Evolutionary conservation across 2,888 invertebrate species (phyloP).

Genomic region (Drosophila histrio): DNA sequence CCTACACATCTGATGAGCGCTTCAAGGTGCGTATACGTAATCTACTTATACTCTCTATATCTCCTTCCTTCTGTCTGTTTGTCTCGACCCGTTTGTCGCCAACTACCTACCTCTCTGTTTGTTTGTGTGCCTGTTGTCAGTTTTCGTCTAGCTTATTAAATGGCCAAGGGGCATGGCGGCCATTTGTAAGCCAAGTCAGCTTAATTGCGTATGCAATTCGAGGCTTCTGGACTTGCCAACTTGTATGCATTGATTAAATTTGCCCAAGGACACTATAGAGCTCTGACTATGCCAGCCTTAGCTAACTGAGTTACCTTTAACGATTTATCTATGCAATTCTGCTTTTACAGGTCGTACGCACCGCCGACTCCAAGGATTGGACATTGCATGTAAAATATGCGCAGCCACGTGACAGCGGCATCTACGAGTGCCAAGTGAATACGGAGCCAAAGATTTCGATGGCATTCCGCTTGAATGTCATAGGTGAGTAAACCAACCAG

Average conservation of each 20-base stretch:
- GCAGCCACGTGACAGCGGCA: constrained; percentile 92
- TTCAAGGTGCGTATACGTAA: constrained; percentile 87
- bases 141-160: constrained; percentile 61
- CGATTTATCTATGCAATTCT: constrained; percentile 63
- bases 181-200: constrained; percentile 68
- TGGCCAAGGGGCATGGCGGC: constrained; percentile 39
- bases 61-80: not conserved
- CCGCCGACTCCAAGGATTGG: constrained; percentile 94
- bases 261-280: constrained; percentile 49
- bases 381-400: constrained; percentile 95
- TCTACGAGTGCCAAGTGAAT: constrained; percentile 87
- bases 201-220: constrained; percentile 75
- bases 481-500: constrained; percentile 86
- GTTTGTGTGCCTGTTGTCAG: not conserved
- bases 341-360: constrained; percentile 80
- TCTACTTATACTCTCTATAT: constrained; percentile 30
- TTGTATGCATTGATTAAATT: constrained; percentile 77
- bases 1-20: constrained; percentile 94
- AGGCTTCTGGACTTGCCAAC: constrained; percentile 29
- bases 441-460: constrained; percentile 95
- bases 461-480: constrained; percentile 92
- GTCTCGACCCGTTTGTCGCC: not conserved
- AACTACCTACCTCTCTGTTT: not conserved
- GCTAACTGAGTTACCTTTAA: constrained; percentile 11
- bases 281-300: not conserved